Evolutionary conservation across 1,140 invertebrate genomes (phyloP), one percentile per base, ranked within the genome.

Genomic region (Drosophila athabasca): DNA sequence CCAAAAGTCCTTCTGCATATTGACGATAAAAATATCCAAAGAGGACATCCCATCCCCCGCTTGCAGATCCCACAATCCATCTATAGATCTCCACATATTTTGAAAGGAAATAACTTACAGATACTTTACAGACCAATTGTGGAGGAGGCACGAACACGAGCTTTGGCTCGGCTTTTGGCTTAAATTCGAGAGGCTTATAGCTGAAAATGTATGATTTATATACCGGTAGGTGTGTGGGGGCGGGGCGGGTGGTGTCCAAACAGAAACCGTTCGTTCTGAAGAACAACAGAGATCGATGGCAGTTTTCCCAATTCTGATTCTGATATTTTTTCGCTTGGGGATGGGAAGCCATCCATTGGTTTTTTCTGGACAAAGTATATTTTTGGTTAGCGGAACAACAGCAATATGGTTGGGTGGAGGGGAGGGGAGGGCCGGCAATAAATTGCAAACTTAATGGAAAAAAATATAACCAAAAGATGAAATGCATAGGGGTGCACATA

Each of bases 201-300:
- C 43, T 57, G 62, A 35, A 68, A 50, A 68, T 68, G 19, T 58
- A 35, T 69, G 64, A 69, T 68, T 69, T 69, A 69, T 69, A 64
- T 13, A 65, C 64, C 50, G 58, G 11, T 15, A 46, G 57, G 62
- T 35, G 17, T 19, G 17, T 19, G 17, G 17, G 17, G 17, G 17
- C 17, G 17, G 17, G 17, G 17, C 17, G 17, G 17, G 17, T 19
- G 17, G 17, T 19, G 1, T 0, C 17, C 17, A 19, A 19, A 19
- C 17, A 1, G 17, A 1, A 1, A 19, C 0, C 17, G n/a, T n/a
- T n/a, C 17, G 0, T 19, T 19, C 17, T 19, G 17, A 19, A 19
- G n/a, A 15, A 46, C 44, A 19, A 26, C 15, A 31, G 39, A 48
- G 62, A 68, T 69, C 66, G 66, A 66, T 68, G 55, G 65, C 65